These are phyloP conservation scores for Kryptopterus vitreolus DNA, from an alignment of 2,797 vertebrate genomes.

Conservation along the genomic window DNA sequence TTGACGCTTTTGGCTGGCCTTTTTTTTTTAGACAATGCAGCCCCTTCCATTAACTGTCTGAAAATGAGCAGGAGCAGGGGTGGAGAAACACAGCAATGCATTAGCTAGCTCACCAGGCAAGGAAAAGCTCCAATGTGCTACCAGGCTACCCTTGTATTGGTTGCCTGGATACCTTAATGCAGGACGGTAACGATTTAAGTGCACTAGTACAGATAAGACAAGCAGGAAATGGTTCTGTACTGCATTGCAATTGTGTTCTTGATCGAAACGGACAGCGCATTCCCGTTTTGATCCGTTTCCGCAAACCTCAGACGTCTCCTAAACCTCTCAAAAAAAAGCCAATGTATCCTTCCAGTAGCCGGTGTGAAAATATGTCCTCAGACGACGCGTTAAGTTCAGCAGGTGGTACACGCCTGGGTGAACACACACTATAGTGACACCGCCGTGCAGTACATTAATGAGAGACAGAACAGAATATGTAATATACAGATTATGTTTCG, in stretches of 20 bases:
- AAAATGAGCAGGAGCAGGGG: conserved; percentile 16
- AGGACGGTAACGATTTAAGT: conserved; percentile 7
- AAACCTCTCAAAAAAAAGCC: no score
- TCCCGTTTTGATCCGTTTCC: no score
- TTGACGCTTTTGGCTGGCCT: background rate
- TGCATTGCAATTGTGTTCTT: background rate
- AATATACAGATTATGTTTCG: no score
- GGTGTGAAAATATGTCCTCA: background rate
- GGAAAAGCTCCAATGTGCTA: conserved; percentile 3
- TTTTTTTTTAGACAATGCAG: conserved; percentile 12
- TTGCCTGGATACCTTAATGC: conserved; percentile 13
- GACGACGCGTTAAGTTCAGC: background rate
- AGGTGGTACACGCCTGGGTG: background rate
- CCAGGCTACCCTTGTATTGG: conserved; percentile 4
- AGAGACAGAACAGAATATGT: background rate
- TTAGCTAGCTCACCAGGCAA: conserved; percentile 5
- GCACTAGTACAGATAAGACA: background rate
- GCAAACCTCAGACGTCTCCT: no score
- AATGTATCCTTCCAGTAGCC: no score
- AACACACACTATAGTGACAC: background rate
- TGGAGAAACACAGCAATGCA: conserved; percentile 11
- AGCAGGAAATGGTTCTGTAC: background rate
- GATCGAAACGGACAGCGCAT: no score
- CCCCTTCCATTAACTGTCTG: conserved; percentile 17
- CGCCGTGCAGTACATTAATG: background rate